These are phyloP conservation scores for Xiphophorus birchmanni DNA, from an alignment of 2,797 vertebrate genomes.

Conservation along the genomic window DNA sequence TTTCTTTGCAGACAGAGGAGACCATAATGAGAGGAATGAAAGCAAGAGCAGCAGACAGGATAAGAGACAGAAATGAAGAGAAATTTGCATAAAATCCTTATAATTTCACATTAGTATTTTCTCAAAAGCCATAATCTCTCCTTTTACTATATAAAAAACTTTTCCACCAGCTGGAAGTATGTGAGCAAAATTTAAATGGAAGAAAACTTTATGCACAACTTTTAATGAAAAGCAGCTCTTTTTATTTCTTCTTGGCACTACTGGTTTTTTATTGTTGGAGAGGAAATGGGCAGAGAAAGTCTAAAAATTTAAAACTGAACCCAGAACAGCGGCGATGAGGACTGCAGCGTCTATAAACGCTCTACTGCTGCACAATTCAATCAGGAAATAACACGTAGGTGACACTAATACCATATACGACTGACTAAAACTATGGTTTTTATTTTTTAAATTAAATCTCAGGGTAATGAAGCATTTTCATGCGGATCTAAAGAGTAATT, in stretches of 20 bases:
- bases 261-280: not conserved
- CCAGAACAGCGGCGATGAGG: not conserved
- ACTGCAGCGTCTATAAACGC: not conserved
- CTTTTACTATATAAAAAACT: not conserved
- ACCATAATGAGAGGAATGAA: slow-evolving; percentile 1
- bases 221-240: not conserved
- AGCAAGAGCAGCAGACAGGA: not conserved
- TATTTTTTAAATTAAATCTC: not conserved
- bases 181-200: not conserved
- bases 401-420: not conserved
- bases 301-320: not conserved
- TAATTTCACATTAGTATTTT: slow-evolving; percentile 29
- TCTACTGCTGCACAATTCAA: not conserved
- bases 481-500: not conserved
- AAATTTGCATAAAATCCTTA: slow-evolving; percentile 14
- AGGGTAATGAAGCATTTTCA: not conserved
- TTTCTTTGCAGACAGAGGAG: slow-evolving; percentile 5
- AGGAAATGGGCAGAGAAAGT: not conserved
- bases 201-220: not conserved
- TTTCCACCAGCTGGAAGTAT: not conserved
- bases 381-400: not conserved
- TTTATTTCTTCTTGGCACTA: not conserved
- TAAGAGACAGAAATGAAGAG: slow-evolving; percentile 1
- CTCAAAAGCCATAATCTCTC: slow-evolving; percentile 3
- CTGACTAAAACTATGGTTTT: not conserved